Conservation (phyloP, 1,140 invertebrate species). For the Achroia grisella region DNA sequence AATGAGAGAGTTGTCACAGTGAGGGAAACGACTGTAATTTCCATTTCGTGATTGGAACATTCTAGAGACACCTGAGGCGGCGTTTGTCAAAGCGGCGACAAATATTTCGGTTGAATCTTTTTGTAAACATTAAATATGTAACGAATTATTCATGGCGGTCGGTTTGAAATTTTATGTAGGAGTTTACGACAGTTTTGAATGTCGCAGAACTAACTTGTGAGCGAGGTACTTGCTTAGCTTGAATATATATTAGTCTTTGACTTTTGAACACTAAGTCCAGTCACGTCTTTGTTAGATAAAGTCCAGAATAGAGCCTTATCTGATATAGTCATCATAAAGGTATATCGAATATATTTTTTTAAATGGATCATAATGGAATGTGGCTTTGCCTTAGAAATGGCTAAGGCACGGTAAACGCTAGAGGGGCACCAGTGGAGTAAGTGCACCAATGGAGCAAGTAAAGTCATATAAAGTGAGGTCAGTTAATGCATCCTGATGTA, state of each 20-base stretch:
- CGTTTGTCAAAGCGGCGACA: conserved; percentile 41
- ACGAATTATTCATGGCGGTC: conserved; percentile 34
- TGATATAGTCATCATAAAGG: no score
- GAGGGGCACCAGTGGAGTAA: no score
- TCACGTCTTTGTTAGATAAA: not conserved
- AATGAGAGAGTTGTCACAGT: conserved; percentile 19
- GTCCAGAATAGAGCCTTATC: not conserved
- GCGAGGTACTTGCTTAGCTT: not conserved
- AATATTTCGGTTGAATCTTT: conserved; percentile 31
- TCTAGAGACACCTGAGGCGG: conserved; percentile 44
- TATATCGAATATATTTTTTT: no score
- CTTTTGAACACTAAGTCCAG: not conserved
- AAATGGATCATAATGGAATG: no score
- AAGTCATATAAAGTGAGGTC: no score
- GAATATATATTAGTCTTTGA: conserved; percentile 3
- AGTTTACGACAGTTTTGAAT: conserved; percentile 9
- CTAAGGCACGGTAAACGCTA: no score
- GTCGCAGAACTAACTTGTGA: conserved; percentile 3
- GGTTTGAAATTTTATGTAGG: conserved; percentile 8
- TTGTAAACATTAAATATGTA: conserved; percentile 56
- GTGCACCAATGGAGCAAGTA: no score
- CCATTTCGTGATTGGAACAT: conserved; percentile 58
- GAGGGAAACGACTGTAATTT: conserved; percentile 42
- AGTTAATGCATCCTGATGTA: no score
- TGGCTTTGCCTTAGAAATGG: no score